These are phyloP conservation scores for Megalurothrips usitatus DNA, from an alignment of 2,888 invertebrate genomes.

Conservation along the genomic window DNA sequence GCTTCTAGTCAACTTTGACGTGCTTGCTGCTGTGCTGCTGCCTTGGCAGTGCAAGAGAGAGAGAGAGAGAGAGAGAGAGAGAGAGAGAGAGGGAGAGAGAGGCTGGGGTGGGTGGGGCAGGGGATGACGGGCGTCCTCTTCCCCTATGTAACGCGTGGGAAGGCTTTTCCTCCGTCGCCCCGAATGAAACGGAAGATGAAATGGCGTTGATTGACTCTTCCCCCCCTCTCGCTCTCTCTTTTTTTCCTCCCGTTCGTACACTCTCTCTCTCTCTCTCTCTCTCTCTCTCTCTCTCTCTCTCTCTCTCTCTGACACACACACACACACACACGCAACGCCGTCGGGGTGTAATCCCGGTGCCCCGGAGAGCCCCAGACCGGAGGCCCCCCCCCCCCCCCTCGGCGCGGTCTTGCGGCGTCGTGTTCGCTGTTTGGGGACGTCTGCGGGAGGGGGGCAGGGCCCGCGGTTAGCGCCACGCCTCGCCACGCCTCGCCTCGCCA, in stretches of 20 bases:
- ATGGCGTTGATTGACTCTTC: neutral
- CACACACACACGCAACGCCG: neutral
- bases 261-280: neutral
- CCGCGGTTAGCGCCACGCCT: neutral
- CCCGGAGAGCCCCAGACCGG: neutral
- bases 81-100: too few relatives aligned
- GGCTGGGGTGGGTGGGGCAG: too few relatives aligned
- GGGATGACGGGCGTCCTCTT: too few relatives aligned
- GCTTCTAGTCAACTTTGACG: too few relatives aligned
- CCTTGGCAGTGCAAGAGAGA: too few relatives aligned
- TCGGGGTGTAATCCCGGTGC: neutral
- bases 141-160: too few relatives aligned
- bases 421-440: too few relatives aligned
- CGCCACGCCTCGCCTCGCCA: neutral
- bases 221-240: neutral
- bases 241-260: neutral
- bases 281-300: constrained; percentile 8
- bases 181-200: too few relatives aligned
- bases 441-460: too few relatives aligned
- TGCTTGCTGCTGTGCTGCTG: too few relatives aligned
- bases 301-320: neutral
- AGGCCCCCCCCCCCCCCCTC: neutral
- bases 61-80: too few relatives aligned
- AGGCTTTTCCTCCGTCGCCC: too few relatives aligned
- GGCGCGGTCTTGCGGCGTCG: neutral